These are phyloP conservation scores for Platycheirus rosarum DNA, from an alignment of 2,888 invertebrate species.

Conservation along the genomic window DNA sequence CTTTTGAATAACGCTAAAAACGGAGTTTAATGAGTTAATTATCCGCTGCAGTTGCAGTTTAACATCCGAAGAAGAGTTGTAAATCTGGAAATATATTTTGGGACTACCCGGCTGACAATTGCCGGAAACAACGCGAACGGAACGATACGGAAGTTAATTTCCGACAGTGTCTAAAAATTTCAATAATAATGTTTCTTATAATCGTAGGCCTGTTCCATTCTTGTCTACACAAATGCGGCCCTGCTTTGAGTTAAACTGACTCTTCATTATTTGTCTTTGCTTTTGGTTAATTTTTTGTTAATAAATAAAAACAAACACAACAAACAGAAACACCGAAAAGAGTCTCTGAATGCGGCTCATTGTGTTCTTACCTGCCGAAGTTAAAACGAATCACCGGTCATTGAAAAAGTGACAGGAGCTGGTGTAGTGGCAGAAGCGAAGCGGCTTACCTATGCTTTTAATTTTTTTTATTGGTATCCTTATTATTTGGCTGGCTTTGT, in stretches of 20 bases:
- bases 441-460: conserved; percentile 38
- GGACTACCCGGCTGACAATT: no score
- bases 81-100: no score
- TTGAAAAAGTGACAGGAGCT: conserved; percentile 70
- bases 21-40: no score
- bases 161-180: no score
- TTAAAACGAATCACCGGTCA: conserved; percentile 73
- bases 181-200: no score
- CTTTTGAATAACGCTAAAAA: no score
- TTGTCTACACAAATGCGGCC: neutral
- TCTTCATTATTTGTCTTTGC: conserved; percentile 73
- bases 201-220: no score
- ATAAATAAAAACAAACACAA: conserved; percentile 42
- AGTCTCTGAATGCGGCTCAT: conserved; percentile 44
- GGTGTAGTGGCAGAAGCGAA: conserved; percentile 50
- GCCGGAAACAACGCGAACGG: no score
- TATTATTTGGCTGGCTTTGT: conserved; percentile 40
- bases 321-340: conserved; percentile 22
- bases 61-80: no score
- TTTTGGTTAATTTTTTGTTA: conserved; percentile 68
- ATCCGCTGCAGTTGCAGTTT: no score
- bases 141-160: no score
- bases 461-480: conserved; percentile 14
- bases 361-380: conserved; percentile 69
- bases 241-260: conserved; percentile 25